Base-by-base conservation (phyloP, 2,113 vertebrate genomes). In the Ammospiza caudacuta region DNA sequence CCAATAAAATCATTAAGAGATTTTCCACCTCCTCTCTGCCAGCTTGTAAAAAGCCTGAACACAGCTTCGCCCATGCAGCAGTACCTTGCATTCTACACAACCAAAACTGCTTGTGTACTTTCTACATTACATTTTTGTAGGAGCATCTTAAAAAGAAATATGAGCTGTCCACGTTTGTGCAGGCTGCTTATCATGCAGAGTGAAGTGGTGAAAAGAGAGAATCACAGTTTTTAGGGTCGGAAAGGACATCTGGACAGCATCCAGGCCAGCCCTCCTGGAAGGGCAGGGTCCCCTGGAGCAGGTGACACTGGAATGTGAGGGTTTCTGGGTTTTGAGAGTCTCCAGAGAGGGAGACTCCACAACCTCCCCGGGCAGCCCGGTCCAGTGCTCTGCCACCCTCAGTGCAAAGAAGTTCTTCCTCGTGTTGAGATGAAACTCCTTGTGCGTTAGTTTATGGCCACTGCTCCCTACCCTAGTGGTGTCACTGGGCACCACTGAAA, bases 91-190 rank as follows among this genome's bases (percentile, higher is more conserved):
- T 49, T 47, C 55, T 15, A 13, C 13, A n/a, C 25, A 37, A n/a
- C 9, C 29, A 19, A 44, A 68, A n/a, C 37, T 13, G 12, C 33
- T 28, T 4, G 10, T 1, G 5, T 2, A 1, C 35, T 49, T 58
- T 16, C 41, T 31, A 1, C 2, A 8, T 15, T 2, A 25, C 4
- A 17, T 13, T 47, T 69, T 39, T 49, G n/a, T 11, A 78, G 6
- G 6, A 87, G 2, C 0, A 75, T 0, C 10, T 39, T 12, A 12
- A 21, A 62, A 55, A 25, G 3, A 41, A 35, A 1, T 9, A 24
- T 8, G 8, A 51, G 8, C 29, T 3, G 16, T 1, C 33, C 11
- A 1, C 3, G 0, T 13, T 66, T 23, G 46, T 31, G 25, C 0
- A 19, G 33, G 12, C 2, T 6, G 3, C 9, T 64, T 18, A 9